A percentile compares a stretch with the other conserved stretches of the same genome.
Evolutionary conservation across 2,888 invertebrate genomes (phyloP).

Genomic region (Drosophila meridiana): DNA sequence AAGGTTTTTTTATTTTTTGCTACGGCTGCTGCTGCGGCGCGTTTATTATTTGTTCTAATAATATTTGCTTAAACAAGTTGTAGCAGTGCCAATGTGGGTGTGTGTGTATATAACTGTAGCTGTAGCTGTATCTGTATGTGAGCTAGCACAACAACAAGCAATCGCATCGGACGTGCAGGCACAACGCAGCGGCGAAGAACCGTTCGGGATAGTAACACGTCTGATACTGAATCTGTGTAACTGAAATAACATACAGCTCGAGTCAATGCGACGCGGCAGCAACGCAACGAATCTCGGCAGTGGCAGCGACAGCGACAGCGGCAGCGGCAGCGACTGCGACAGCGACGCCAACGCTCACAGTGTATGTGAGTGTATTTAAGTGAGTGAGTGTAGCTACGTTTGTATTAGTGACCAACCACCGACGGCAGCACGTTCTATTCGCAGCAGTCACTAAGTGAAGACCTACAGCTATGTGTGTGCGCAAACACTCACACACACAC

Average conservation of each 20-base stretch:
- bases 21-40: conserved; percentile 39
- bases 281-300: conserved; percentile 56
- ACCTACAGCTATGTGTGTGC: conserved; percentile 63
- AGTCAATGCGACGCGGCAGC: conserved; percentile 70
- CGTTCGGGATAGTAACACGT: conserved; percentile 85
- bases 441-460: conserved; percentile 81
- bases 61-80: conserved; percentile 77
- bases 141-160: conserved; percentile 50
- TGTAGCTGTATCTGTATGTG: conserved; percentile 36
- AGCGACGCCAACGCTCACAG: conserved; percentile 3
- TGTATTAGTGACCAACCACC: conserved; percentile 64
- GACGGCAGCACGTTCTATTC: conserved; percentile 59
- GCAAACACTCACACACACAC: conserved; percentile 24
- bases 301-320: conserved; percentile 28
- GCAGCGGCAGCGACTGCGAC: conserved; percentile 23
- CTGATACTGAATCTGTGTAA: conserved; percentile 85
- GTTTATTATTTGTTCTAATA: conserved; percentile 70
- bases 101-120: background rate
- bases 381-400: conserved; percentile 17
- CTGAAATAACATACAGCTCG: conserved; percentile 85
- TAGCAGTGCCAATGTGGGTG: conserved; percentile 23
- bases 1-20: conserved; percentile 24
- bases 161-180: conserved; percentile 45
- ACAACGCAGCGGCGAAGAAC: conserved; percentile 70
- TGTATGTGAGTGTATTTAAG: conserved; percentile 22